These are phyloP conservation scores for Pipa parva DNA, from an alignment of 2,113 vertebrate species.

Conservation along the genomic window DNA sequence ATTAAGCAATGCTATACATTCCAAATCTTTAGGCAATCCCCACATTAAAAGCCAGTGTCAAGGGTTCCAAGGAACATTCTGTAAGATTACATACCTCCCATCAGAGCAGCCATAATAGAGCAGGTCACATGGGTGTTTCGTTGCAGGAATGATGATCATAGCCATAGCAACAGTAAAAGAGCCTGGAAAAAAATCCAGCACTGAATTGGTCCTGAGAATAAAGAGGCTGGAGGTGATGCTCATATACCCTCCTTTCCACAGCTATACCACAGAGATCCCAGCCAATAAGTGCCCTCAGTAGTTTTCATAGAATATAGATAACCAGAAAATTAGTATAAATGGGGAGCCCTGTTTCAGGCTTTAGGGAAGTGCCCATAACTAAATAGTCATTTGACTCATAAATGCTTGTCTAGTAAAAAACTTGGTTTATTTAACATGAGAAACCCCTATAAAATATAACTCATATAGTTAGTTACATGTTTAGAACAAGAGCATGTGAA, in stretches of 20 bases:
- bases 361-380: neutral
- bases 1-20: neutral
- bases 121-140: slow-evolving; percentile 45
- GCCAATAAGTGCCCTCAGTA: neutral
- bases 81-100: slow-evolving; percentile 35
- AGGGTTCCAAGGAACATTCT: neutral
- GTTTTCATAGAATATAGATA: neutral
- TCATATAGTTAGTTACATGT: too few relatives aligned
- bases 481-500: neutral
- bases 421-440: neutral
- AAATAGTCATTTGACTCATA: neutral
- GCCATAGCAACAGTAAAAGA: slow-evolving; percentile 56
- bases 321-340: neutral
- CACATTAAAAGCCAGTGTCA: neutral
- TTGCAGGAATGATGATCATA: slow-evolving; percentile 60
- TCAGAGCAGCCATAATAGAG: slow-evolving; percentile 36
- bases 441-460: too few relatives aligned
- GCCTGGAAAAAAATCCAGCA: slow-evolving; percentile 5
- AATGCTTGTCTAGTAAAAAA: neutral
- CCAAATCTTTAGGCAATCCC: neutral
- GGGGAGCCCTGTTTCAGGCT: neutral
- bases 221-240: neutral
- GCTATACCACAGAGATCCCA: slow-evolving; percentile 5
- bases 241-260: neutral
- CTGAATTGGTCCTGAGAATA: slow-evolving; percentile 5